Percentiles rank a stretch among this genome's conserved stretches.
Conservation (phyloP, 2,888 invertebrate species). For the Cantharis rufa region DNA sequence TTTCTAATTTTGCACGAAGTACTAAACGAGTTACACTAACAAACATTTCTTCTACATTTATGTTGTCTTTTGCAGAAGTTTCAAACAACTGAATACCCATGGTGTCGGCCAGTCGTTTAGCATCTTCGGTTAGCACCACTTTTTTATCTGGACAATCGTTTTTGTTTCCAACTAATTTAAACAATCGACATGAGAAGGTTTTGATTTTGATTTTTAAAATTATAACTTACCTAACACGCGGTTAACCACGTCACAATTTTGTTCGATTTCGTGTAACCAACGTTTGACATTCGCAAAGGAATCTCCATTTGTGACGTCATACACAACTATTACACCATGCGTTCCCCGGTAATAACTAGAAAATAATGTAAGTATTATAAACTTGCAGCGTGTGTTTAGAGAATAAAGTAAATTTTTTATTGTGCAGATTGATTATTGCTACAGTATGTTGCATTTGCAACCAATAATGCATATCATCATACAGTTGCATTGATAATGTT, state of each 20-base stretch:
- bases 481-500: too few species aligned
- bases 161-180: conserved; percentile 93
- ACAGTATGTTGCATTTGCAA: too few species aligned
- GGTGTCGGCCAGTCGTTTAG: conserved; percentile 94
- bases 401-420: too few species aligned
- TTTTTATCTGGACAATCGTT: conserved; percentile 93
- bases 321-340: conserved; percentile 99
- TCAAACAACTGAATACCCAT: conserved; percentile 98
- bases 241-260: conserved; percentile 99
- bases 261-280: conserved; percentile 99
- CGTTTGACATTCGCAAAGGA: conserved; percentile 99
- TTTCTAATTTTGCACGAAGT: conserved; percentile 81
- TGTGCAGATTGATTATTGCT: too few species aligned
- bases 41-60: conserved; percentile 98
- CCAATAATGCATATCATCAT: too few species aligned
- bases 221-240: conserved; percentile 89
- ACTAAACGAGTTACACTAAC: conserved; percentile 78
- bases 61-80: conserved; percentile 98
- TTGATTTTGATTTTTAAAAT: not conserved
- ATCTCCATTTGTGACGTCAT: conserved; percentile 98
- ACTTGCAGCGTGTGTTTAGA: not conserved
- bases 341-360: conserved; percentile 93
- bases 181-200: not conserved
- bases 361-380: conserved; percentile 1
- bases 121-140: conserved; percentile 96